Conservation (phyloP, 2,797 vertebrate genomes). For the Cryptoprocta ferox region DNA sequence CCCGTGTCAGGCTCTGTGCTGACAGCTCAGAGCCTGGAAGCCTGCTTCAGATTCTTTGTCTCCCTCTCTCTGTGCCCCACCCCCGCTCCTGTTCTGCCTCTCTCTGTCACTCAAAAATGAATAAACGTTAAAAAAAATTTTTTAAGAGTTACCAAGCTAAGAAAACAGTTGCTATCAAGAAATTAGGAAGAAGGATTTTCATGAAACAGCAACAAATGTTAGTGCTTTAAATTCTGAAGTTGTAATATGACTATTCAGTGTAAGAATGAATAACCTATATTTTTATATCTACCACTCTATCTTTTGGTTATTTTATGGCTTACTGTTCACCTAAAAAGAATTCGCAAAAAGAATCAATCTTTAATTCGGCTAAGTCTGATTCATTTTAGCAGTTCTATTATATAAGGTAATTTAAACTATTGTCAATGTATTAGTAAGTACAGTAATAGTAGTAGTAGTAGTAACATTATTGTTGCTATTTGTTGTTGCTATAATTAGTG, state of each 20-base stretch:
- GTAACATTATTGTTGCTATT: neutral
- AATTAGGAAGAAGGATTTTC: neutral
- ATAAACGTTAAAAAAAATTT: no score
- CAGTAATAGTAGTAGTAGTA: neutral
- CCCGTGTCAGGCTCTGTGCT: no score
- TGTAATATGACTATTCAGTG: neutral
- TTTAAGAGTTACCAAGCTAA: neutral
- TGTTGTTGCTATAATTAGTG: neutral
- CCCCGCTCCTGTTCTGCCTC: no score
- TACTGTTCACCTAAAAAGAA: neutral
- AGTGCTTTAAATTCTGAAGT: slow-evolving; percentile 39
- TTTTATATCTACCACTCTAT: neutral
- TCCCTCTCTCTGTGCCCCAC: no score
- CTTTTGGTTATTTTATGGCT: neutral
- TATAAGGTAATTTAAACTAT: neutral
- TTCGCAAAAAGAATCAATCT: neutral
- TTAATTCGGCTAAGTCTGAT: neutral
- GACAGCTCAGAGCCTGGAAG: no score
- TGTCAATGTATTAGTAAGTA: neutral
- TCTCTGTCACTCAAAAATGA: no score
- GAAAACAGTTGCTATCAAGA: neutral
- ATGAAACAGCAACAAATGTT: neutral
- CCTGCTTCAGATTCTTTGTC: no score
- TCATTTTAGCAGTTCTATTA: neutral
- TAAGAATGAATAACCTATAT: neutral